Base-by-base conservation (phyloP, 2,113 vertebrate species). In the Saimiri boliviensis region DNA sequence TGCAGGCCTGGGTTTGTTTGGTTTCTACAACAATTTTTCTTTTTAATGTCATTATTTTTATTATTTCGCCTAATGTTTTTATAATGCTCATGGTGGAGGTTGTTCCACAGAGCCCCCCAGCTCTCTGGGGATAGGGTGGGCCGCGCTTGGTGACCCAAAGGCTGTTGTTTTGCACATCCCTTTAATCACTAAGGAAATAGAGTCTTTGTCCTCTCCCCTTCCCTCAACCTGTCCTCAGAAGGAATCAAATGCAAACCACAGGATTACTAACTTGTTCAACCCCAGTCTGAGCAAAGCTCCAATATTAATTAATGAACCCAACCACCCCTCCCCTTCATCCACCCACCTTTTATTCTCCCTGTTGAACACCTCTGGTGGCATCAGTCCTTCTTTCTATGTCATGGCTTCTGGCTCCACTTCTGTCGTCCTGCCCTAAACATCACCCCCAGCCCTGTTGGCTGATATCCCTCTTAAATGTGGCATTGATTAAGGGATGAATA, bases 1-100 rank as follows among this genome's bases (percentile, higher is more conserved):
- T 93, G 77, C 66, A 82, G 70, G 79, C 56, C 88, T 97, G 82
- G 70, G 87, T 95, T 97, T 97, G 88, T 96, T 95, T 96, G 88
- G 79, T 94, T 96, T 97, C 96, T 89, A 91, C 92, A 77, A 70
- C 47, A 35, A 83, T 97, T 92, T 96, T 93, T 98, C 96, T 97
- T 82, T 96, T 96, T 98, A 97, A 97, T 97, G 60, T 93, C 87
- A 96, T 98, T 98, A 97, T 98, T 97, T 98, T 96, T 97, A 97
- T 97, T 97, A 96, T 95, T 96, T 96, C 0, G 0, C 79, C 96
- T 97, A 96, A 97, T 97, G 97, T 89, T 95, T 97, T 97, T 97
- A 95, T 98, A 98, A 97, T 95, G 92, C 96, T 97, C 97, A 96
- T 56, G 68, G 58, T 66, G 77, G 84, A 97, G 66, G 90, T 94